These are phyloP conservation scores for Serrognathus titanus DNA, from an alignment of 2,888 invertebrate genomes.

Conservation along the genomic window DNA sequence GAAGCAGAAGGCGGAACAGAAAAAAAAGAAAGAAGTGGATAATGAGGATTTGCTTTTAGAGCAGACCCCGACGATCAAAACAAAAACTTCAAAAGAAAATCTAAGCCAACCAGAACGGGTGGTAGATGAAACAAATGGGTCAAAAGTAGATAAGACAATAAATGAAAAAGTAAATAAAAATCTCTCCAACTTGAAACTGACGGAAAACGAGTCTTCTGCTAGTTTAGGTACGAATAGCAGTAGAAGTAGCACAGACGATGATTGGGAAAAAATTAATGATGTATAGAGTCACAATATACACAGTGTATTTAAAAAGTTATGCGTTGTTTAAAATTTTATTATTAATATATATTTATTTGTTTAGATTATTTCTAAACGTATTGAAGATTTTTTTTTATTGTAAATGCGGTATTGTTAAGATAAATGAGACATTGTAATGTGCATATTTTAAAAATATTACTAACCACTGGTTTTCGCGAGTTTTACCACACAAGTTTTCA, in stretches of 20 bases:
- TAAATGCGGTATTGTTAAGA: too few relatives aligned
- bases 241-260: conserved; percentile 47
- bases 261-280: conserved; percentile 49
- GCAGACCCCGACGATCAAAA: conserved; percentile 10
- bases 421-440: not conserved
- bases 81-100: conserved; percentile 13
- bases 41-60: conserved; percentile 33
- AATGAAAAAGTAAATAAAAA: conserved; percentile 6
- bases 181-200: conserved; percentile 18
- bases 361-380: not conserved
- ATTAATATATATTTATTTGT: conserved; percentile 3
- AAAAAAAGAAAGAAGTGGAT: conserved; percentile 31
- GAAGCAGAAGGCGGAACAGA: conserved; percentile 28
- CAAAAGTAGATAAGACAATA: conserved; percentile 15
- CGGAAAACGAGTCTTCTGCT: conserved; percentile 34
- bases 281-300: conserved; percentile 31
- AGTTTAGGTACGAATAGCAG: conserved; percentile 40
- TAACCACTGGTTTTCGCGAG: too few relatives aligned
- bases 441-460: not conserved
- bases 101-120: conserved; percentile 29
- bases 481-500: too few relatives aligned
- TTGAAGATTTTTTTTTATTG: conserved; percentile 8
- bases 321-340: not conserved
- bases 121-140: conserved; percentile 18
- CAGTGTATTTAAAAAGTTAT: conserved; percentile 7